These are phyloP conservation scores for Bucco capensis DNA, from an alignment of 2,113 vertebrate genomes.

Conservation along the genomic window DNA sequence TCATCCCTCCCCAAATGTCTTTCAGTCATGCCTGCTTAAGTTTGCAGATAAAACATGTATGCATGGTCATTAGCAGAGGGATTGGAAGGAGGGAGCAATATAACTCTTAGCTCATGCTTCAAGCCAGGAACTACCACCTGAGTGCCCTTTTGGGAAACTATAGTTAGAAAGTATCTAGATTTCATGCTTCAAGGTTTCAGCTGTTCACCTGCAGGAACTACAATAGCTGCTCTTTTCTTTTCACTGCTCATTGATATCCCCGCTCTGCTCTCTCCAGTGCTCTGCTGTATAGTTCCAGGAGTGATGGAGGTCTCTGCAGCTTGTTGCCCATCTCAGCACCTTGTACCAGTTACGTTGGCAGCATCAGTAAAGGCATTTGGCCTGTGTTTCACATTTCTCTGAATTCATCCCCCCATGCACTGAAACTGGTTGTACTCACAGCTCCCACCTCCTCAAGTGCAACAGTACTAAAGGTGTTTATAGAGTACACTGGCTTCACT, in stretches of 20 bases:
- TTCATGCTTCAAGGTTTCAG: constrained; percentile 5
- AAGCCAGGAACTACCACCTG: not conserved
- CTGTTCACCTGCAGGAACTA: not conserved
- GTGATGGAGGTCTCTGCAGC: not conserved
- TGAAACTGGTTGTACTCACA: not conserved
- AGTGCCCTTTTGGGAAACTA: not conserved
- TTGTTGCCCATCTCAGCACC: not conserved
- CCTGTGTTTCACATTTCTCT: not conserved
- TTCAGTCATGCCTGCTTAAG: constrained; percentile 47
- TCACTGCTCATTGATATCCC: not conserved
- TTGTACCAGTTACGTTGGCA: not conserved
- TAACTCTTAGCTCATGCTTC: constrained; percentile 1
- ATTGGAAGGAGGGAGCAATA: not conserved
- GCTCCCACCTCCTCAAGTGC: not conserved
- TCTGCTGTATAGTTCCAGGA: not conserved
- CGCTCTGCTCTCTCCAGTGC: not conserved
- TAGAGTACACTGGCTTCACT: not conserved
- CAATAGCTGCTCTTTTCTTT: not conserved
- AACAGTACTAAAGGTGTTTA: not conserved
- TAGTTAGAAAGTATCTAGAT: not conserved
- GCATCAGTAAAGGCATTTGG: not conserved
- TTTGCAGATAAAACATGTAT: constrained; percentile 44
- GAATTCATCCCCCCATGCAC: not conserved
- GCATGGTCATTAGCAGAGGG: constrained; percentile 16
- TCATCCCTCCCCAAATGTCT: not conserved